Evolutionary conservation across 1,140 invertebrate species (phyloP).

Genomic region (Panagrolaimus sp.): DNA sequence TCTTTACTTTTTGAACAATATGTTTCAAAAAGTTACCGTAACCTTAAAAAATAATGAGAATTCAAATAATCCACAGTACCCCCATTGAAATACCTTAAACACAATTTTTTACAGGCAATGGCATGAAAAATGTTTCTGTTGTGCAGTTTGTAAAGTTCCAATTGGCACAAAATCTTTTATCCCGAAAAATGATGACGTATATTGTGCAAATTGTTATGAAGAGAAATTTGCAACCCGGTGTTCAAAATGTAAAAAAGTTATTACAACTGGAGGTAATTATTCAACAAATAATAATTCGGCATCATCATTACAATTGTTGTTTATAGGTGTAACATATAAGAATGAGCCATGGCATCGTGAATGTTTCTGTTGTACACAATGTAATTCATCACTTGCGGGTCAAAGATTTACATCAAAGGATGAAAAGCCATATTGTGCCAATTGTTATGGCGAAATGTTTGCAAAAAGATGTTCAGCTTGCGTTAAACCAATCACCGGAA

Average conservation of each 20-base stretch:
- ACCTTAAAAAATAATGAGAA: too few relatives aligned
- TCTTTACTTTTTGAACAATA: too few relatives aligned
- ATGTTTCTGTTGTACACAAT: conserved; percentile 96
- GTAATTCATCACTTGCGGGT: conserved; percentile 85
- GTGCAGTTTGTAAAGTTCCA: conserved; percentile 89
- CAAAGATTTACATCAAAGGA: conserved; percentile 96
- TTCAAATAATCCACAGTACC: too few relatives aligned
- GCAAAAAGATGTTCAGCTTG: conserved; percentile 95
- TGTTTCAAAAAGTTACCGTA: too few relatives aligned
- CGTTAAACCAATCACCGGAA: conserved; percentile 92
- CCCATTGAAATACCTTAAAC: too few relatives aligned
- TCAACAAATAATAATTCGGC: conserved; percentile 69
- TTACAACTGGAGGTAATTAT: not conserved
- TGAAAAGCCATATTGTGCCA: conserved; percentile 96
- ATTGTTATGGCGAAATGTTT: conserved; percentile 96
- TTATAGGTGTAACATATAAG: conserved; percentile 95
- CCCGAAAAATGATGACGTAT: conserved; percentile 95
- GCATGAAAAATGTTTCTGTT: conserved; percentile 99
- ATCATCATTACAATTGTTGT: conserved; percentile 71
- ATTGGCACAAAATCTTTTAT: conserved; percentile 99
- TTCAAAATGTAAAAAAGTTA: conserved; percentile 86
- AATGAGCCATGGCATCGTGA: conserved; percentile 98
- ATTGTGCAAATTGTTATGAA: conserved; percentile 95
- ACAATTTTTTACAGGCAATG: conserved; percentile 73
- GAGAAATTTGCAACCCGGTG: conserved; percentile 97